Percentiles rank a stretch among this genome's conserved stretches.
Conservation (phyloP, 2,113 vertebrate genomes). For the Notothenia rossii region DNA sequence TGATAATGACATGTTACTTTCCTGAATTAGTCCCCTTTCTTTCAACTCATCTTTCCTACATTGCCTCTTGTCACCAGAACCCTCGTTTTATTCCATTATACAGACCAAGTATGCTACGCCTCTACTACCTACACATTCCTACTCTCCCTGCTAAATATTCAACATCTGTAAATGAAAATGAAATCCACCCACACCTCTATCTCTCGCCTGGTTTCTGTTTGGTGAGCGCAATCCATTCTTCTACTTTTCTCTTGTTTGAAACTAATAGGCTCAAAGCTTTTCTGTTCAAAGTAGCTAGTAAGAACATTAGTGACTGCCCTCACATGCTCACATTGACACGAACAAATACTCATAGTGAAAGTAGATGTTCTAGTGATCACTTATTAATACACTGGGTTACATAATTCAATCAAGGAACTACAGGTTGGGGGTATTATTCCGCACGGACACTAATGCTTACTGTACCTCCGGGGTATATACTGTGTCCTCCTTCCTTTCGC, state of each 20-base stretch:
- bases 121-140: slow-evolving; percentile 2
- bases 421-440: too few species aligned
- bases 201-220: slow-evolving; percentile 25
- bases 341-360: too few species aligned
- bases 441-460: too few species aligned
- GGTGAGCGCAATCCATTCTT: slow-evolving; percentile 18
- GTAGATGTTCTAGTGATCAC: too few species aligned
- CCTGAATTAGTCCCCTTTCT: neutral
- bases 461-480: too few species aligned
- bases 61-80: slow-evolving; percentile 15
- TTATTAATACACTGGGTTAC: too few species aligned
- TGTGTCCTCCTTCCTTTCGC: too few species aligned
- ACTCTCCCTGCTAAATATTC: slow-evolving; percentile 46
- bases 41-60: slow-evolving; percentile 5
- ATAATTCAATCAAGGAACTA: too few species aligned
- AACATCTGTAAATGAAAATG: slow-evolving; percentile 38
- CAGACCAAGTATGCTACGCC: neutral
- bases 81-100: slow-evolving; percentile 28
- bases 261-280: slow-evolving; percentile 41
- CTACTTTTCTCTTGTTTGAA: slow-evolving; percentile 39
- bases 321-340: neutral
- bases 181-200: slow-evolving; percentile 41
- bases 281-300: slow-evolving; percentile 21
- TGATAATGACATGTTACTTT: neutral
- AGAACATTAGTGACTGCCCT: slow-evolving; percentile 22